Evolutionary conservation across 2,797 vertebrate species (phyloP).

Genomic region (Pagetopsis macropterus): DNA sequence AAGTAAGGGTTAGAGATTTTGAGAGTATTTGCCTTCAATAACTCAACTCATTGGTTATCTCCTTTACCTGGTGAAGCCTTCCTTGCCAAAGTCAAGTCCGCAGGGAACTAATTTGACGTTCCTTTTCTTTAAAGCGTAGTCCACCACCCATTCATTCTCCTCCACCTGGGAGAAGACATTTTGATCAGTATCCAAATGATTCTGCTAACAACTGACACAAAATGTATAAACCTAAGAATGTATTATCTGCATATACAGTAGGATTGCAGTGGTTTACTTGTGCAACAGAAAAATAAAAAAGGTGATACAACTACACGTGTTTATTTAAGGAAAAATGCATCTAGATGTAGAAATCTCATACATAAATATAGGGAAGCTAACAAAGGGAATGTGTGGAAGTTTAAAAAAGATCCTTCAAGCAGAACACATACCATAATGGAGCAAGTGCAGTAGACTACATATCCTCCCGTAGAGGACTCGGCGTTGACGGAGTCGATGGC

Average conservation of each 20-base stretch:
- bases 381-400: too few relatives aligned
- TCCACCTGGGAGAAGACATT: constrained; percentile 86
- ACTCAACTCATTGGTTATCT: not conserved
- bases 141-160: constrained; percentile 98
- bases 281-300: too few relatives aligned
- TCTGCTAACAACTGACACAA: not conserved
- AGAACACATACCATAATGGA: constrained; percentile 88
- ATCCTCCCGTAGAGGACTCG: constrained; percentile 90
- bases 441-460: constrained; percentile 96
- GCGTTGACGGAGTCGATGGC: constrained; percentile 96
- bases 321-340: too few relatives aligned
- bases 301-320: too few relatives aligned
- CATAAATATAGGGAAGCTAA: too few relatives aligned
- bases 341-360: too few relatives aligned
- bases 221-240: not conserved
- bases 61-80: constrained; percentile 93
- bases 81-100: constrained; percentile 96
- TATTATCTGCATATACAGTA: not conserved
- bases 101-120: constrained; percentile 94
- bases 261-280: too few relatives aligned
- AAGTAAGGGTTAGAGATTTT: not conserved
- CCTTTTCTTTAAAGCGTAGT: constrained; percentile 97
- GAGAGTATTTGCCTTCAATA: constrained; percentile 7
- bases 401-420: too few relatives aligned
- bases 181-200: constrained; percentile 13